A percentile compares a stretch with the other conserved stretches of the same genome.
Evolutionary conservation across 2,888 invertebrate species (phyloP).

Genomic region (Autographa gamma): DNA sequence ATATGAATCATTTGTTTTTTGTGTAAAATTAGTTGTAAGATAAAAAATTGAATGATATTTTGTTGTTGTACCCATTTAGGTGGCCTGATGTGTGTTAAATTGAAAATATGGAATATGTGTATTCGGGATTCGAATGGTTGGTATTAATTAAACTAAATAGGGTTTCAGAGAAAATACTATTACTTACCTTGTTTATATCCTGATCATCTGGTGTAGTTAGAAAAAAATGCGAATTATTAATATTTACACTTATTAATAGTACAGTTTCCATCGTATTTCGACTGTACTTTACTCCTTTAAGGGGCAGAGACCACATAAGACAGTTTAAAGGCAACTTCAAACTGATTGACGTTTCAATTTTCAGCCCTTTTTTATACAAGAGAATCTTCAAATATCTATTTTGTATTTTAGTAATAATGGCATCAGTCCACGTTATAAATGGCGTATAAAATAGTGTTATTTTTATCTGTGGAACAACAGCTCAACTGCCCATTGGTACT

Average conservation of each 20-base stretch:
- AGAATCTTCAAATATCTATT: constrained; percentile 8
- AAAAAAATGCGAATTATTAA: background rate
- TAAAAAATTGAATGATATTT: constrained; percentile 39
- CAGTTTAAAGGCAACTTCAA: no score
- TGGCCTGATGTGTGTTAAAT: constrained; percentile 55
- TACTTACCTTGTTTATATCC: background rate
- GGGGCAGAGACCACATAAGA: no score
- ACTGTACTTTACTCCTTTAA: background rate
- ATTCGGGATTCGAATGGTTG: constrained; percentile 17
- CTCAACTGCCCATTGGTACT: constrained; percentile 48
- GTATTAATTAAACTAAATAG: background rate
- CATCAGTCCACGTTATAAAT: constrained; percentile 45
- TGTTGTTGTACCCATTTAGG: constrained; percentile 54
- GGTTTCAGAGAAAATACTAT: background rate
- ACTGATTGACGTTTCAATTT: no score
- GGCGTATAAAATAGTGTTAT: constrained; percentile 39
- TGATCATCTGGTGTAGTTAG: background rate
- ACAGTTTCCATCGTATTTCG: background rate
- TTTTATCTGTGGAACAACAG: constrained; percentile 42
- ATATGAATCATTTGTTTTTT: constrained; percentile 52
- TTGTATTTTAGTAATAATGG: background rate
- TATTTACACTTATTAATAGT: background rate
- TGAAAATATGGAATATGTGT: constrained; percentile 52
- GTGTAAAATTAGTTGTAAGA: constrained; percentile 37
- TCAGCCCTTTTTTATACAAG: background rate